A percentile compares a stretch with the other conserved stretches of the same genome.
Evolutionary conservation across 2,797 vertebrate species (phyloP).

Genomic region (Sylvilagus floridanus): DNA sequence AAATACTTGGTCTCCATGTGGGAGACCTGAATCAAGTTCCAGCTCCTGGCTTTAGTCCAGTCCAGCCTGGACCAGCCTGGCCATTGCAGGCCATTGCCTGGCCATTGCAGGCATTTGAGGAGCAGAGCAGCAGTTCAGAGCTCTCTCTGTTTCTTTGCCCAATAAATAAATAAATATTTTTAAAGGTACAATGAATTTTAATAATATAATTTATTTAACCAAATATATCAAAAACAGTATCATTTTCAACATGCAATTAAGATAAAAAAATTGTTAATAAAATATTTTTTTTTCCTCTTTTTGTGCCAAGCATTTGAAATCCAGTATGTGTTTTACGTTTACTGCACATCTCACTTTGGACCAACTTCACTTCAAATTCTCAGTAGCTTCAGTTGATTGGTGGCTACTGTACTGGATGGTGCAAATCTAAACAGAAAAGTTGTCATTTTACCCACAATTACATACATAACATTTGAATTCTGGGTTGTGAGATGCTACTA

Average conservation of each 20-base stretch:
- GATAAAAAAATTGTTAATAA: background rate
- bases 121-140: too few relatives aligned
- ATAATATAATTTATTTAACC: background rate
- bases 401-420: background rate
- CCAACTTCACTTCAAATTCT: background rate
- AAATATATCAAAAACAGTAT: background rate
- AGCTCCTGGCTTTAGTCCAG: background rate
- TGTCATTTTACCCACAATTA: fast-evolving
- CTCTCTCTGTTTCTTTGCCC: background rate
- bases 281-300: background rate
- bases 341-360: fast-evolving
- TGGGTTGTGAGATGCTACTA: background rate
- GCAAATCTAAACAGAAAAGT: background rate
- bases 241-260: background rate
- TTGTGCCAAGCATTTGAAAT: background rate
- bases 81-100: too few relatives aligned
- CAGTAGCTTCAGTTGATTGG: background rate
- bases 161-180: background rate
- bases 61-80: background rate
- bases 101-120: too few relatives aligned
- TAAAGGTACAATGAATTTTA: background rate
- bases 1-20: too few relatives aligned
- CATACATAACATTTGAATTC: background rate
- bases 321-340: background rate
- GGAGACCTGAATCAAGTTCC: too few relatives aligned